Base-by-base conservation (phyloP, 2,888 invertebrate species). In the Tetheella fluctuosa region DNA sequence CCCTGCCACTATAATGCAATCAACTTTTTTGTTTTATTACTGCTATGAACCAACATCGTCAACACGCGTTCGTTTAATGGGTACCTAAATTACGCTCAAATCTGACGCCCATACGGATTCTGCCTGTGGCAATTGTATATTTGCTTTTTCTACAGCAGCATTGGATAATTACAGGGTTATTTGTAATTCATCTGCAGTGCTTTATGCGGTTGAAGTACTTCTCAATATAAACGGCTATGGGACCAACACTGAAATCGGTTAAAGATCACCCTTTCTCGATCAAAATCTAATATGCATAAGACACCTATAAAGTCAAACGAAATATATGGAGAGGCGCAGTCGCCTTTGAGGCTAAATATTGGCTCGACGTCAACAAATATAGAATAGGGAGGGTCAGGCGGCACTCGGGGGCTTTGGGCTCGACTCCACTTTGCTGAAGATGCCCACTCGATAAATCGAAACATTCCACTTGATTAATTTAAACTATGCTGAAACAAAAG, bases 1-100 rank as follows among this genome's bases (percentile, higher is more conserved):
- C 77, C 73, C 70, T 76, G 72, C 78, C 72, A 69, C 81, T 81
- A 85, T 83, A 84, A 86, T 87, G 86, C 84, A 85, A 85, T 20
- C 54, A 85, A 78, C 81, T 10, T 80, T 85, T 86, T 86, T 89
- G 86, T 87, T 88, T 88, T 87, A 89, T 89, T 82, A 80, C 82
- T 67, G 71, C 81, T 76, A 86, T 88, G 85, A 86, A 83, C 89
- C 86, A 88, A 86, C 86, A 83, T 86, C 83, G 77, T 79, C 67
- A 78, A 76, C 85, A 86, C 84, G 82, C 85, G 80, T 86, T 84
- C 84, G 75, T 84, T 86, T 12, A 88, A 90, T 86, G 83, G 76
- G n/a, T n/a, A n/a, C n/a, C n/a, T n/a, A n/a, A n/a, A n/a, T n/a
- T 58, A 65, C 70, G 72, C 68, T 81, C 79, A 82, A 82, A 82